phyloP scores from a whole-genome alignment of 2,113 vertebrate species.

The Promerops cafer region DNA sequence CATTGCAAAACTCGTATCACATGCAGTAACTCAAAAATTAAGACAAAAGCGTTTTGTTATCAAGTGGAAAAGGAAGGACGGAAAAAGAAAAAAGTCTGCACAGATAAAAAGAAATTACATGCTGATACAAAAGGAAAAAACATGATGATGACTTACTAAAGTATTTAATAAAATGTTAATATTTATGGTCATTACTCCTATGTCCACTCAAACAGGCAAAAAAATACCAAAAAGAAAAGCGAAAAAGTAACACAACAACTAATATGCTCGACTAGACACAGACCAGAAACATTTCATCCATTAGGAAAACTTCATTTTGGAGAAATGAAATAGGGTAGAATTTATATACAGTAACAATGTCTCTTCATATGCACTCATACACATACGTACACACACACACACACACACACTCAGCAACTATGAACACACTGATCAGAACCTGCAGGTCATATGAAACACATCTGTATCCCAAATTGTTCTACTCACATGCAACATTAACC shows the following conservation, averaged over 20 bases:
- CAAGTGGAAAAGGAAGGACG: background rate
- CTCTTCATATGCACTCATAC: background rate
- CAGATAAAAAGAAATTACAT: background rate
- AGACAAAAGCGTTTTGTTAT: background rate
- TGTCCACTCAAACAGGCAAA: background rate
- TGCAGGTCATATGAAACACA: background rate
- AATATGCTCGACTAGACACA: background rate
- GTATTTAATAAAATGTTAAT: background rate
- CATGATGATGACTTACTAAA: background rate
- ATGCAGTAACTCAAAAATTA: background rate
- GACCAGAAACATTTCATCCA: background rate
- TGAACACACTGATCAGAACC: background rate
- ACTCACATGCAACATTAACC: background rate
- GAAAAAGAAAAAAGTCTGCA: background rate
- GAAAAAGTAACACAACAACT: background rate
- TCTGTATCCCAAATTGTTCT: background rate
- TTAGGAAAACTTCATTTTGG: background rate
- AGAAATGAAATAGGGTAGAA: background rate
- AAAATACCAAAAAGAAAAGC: background rate
- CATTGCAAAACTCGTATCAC: background rate
- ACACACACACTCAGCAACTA: background rate
- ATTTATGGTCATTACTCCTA: background rate
- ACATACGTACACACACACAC: accelerated
- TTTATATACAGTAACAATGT: background rate
- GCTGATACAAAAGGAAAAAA: background rate